Evolutionary conservation across 2,888 invertebrate species (phyloP).

Genomic region (Empis livida): DNA sequence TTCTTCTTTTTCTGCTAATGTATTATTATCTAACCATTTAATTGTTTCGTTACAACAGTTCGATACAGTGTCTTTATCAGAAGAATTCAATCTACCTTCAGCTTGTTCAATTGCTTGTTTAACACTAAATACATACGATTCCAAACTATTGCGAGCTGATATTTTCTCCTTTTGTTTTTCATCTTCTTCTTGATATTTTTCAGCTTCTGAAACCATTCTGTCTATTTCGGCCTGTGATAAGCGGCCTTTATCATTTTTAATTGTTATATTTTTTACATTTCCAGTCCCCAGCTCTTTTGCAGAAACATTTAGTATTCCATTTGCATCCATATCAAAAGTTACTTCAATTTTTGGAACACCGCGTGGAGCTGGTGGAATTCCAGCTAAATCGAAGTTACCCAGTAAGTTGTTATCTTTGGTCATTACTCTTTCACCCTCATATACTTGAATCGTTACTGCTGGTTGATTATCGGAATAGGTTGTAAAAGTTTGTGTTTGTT

Average conservation of each 20-base stretch:
- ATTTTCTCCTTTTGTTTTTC: constrained; percentile 76
- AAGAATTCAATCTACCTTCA: constrained; percentile 85
- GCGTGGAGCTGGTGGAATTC: constrained; percentile 87
- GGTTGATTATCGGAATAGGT: constrained; percentile 98
- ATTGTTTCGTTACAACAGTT: constrained; percentile 85
- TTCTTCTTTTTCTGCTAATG: constrained; percentile 86
- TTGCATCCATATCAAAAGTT: constrained; percentile 76
- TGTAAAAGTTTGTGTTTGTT: constrained; percentile 92
- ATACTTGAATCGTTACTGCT: constrained; percentile 84
- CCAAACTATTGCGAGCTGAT: constrained; percentile 71
- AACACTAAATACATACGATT: constrained; percentile 92
- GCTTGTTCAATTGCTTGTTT: constrained; percentile 94
- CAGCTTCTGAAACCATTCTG: constrained; percentile 88
- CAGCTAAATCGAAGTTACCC: constrained; percentile 93
- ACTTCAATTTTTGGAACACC: constrained; percentile 85
- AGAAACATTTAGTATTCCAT: constrained; percentile 93
- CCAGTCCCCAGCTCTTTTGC: constrained; percentile 88
- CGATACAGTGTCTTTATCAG: constrained; percentile 64
- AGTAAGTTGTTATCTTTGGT: constrained; percentile 90
- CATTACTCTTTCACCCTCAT: constrained; percentile 87
- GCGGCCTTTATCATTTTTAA: constrained; percentile 86
- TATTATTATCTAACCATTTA: constrained; percentile 71
- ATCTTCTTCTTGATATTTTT: constrained; percentile 76
- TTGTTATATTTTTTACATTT: constrained; percentile 82
- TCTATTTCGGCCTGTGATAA: constrained; percentile 90